Evolutionary conservation across 2,888 invertebrate genomes (phyloP).

Genomic region (Daptonema setosum): DNA sequence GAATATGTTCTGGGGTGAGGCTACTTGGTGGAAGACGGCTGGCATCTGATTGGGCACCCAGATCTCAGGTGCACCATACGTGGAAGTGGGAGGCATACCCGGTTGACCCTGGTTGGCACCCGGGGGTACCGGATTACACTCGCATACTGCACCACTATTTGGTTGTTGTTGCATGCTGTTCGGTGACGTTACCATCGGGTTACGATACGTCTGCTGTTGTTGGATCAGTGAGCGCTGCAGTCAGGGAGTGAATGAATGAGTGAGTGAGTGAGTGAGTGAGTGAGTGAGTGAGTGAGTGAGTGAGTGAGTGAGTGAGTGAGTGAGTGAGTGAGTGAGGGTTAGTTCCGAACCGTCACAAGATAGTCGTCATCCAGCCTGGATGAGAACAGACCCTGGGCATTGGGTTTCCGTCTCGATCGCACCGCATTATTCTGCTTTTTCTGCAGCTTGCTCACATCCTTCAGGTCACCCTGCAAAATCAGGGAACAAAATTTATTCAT

Average conservation of each 20-base stretch:
- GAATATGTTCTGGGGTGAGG: not conserved
- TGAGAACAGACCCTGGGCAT: not conserved
- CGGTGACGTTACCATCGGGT: not conserved
- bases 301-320: too few species aligned
- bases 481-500: too few species aligned
- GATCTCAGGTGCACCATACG: not conserved
- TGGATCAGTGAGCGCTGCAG: not conserved
- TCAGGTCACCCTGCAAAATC: too few species aligned
- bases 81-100: not conserved
- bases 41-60: not conserved
- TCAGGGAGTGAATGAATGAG: too few species aligned
- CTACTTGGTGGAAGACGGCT: not conserved
- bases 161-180: too few species aligned
- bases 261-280: too few species aligned
- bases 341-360: not conserved
- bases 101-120: not conserved
- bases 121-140: not conserved
- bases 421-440: not conserved
- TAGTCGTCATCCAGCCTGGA: not conserved
- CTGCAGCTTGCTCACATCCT: not conserved
- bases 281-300: too few species aligned
- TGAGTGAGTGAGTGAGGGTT: too few species aligned
- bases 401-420: not conserved
- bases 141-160: too few species aligned
- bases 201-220: not conserved